phyloP scores from a whole-genome alignment of 2,888 invertebrate genomes.

The Sceliomorpha sp. region DNA sequence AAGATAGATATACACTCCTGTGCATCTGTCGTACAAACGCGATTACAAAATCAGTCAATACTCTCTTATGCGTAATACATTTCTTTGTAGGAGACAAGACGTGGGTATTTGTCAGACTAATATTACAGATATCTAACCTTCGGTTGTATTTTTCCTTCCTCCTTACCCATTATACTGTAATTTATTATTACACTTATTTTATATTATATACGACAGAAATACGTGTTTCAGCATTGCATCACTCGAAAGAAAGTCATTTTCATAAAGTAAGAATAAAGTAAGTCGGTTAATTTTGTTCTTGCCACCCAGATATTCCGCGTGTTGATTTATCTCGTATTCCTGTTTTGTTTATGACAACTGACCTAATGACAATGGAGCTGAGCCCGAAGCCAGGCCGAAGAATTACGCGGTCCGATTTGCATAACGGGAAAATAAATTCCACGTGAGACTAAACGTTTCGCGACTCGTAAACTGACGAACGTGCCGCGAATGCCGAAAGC shows the following conservation, averaged over 20 bases:
- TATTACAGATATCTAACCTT: no score
- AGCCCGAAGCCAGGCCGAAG: constrained; percentile 19
- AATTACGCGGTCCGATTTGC: constrained; percentile 46
- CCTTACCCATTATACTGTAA: no score
- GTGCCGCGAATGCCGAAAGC: constrained; percentile 47
- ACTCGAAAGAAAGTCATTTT: constrained; percentile 1
- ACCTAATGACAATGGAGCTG: constrained; percentile 46
- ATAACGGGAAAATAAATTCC: constrained; percentile 54
- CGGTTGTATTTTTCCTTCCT: no score
- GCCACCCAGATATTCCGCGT: constrained; percentile 8
- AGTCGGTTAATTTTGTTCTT: constrained; percentile 26
- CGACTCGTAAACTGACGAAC: constrained; percentile 47
- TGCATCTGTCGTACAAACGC: no score
- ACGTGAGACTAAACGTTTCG: constrained; percentile 32
- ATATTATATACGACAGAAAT: no score
- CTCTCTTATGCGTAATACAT: no score
- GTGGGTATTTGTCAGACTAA: no score
- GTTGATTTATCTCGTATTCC: constrained; percentile 28
- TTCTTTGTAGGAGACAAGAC: no score
- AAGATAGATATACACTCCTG: no score
- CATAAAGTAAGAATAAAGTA: constrained; percentile 1
- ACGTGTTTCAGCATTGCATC: no score
- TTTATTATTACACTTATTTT: no score
- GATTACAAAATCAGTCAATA: no score
- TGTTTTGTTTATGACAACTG: constrained; percentile 44